Conservation (phyloP, 53 echinoderm and acorn worm species). For the Stichopus horrens region DNA sequence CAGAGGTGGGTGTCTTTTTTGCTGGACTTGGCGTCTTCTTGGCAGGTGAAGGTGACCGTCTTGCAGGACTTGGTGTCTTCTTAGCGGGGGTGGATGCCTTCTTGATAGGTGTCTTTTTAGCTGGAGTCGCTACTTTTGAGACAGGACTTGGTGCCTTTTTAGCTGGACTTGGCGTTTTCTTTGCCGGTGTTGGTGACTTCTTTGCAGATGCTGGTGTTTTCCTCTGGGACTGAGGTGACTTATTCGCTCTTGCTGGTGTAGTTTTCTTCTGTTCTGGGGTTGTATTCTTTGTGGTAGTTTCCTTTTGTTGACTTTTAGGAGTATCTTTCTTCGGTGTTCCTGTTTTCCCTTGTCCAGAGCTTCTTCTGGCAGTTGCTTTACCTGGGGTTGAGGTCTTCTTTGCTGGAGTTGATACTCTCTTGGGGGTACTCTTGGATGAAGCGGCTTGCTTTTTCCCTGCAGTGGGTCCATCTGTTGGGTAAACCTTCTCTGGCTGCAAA, state of each 20-base stretch:
- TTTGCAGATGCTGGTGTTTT: conserved; percentile 55
- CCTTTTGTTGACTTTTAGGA: neutral
- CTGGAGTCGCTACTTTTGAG: conserved; percentile 18
- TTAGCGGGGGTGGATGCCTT: conserved; percentile 45
- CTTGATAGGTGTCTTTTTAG: conserved; percentile 33
- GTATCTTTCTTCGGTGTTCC: neutral
- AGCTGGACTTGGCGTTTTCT: conserved; percentile 28
- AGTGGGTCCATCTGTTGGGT: neutral
- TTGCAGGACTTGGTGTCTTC: neutral
- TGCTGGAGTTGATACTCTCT: neutral
- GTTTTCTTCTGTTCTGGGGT: neutral
- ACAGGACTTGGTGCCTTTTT: conserved; percentile 47
- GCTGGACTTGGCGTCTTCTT: conserved; percentile 48
- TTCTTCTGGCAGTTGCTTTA: conserved; percentile 17
- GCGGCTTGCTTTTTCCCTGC: conserved; percentile 44
- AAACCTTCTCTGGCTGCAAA: conserved; percentile 19
- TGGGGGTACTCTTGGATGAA: conserved; percentile 18
- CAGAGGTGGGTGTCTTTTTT: conserved; percentile 35
- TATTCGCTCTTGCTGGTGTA: conserved; percentile 28
- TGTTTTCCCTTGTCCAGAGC: conserved; percentile 13
- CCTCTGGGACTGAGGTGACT: conserved; percentile 60
- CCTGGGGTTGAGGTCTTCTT: conserved; percentile 27
- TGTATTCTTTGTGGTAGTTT: neutral
- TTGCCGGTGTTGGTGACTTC: conserved; percentile 34
- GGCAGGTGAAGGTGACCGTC: neutral